Percentiles rank a stretch among this genome's conserved stretches.
These are phyloP conservation scores for Setophaga kirtlandii DNA, from an alignment of 2,113 vertebrate species.

Conservation along the genomic window DNA sequence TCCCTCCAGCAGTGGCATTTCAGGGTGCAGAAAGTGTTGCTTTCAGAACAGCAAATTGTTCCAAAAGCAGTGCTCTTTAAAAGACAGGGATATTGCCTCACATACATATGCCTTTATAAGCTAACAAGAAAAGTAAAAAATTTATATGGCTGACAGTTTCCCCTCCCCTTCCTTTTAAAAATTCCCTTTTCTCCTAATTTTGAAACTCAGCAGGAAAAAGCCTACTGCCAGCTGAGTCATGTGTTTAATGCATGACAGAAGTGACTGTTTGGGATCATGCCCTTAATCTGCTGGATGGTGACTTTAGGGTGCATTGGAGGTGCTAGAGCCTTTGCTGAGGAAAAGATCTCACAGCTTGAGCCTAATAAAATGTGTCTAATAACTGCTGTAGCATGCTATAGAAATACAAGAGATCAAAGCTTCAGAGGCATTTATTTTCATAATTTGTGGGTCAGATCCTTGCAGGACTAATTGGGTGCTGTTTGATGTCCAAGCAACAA, in stretches of 20 bases:
- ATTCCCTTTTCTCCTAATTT: conserved; percentile 36
- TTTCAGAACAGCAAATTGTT: neutral
- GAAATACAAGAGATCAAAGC: conserved; percentile 6
- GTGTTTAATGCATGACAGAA: conserved; percentile 36
- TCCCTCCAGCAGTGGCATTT: neutral
- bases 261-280: conserved; percentile 44
- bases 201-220: conserved; percentile 41
- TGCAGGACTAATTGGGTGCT: conserved; percentile 50
- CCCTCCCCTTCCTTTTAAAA: neutral
- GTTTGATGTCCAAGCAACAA: conserved; percentile 60
- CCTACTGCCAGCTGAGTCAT: conserved; percentile 16
- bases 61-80: neutral
- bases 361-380: conserved; percentile 12
- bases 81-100: neutral
- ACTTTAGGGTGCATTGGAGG: neutral
- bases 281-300: conserved; percentile 26
- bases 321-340: neutral
- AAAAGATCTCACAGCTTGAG: conserved; percentile 4
- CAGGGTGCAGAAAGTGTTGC: neutral
- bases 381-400: neutral
- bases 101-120: neutral
- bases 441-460: conserved; percentile 62
- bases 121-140: neutral
- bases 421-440: conserved; percentile 35
- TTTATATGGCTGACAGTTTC: neutral